Percentiles rank a stretch among this genome's conserved stretches.
These are phyloP conservation scores for Athene cunicularia DNA, from an alignment of 2,113 vertebrate species.

Conservation along the genomic window DNA sequence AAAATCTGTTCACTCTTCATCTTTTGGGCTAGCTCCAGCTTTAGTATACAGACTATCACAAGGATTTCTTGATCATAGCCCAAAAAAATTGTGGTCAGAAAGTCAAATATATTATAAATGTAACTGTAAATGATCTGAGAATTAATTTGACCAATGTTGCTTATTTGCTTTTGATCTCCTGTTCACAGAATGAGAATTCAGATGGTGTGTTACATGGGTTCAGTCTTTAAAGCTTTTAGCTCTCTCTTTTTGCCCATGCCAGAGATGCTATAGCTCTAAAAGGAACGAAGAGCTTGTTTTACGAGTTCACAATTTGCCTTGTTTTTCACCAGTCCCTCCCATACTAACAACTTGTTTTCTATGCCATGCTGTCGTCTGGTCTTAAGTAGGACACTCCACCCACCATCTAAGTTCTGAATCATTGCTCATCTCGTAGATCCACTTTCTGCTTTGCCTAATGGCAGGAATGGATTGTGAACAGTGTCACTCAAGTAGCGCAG, in stretches of 20 bases:
- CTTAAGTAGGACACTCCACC: constrained; percentile 21
- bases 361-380: background rate
- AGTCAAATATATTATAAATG: background rate
- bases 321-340: constrained; percentile 23
- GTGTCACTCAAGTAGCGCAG: background rate
- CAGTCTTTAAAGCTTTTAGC: background rate
- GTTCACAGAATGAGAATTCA: background rate
- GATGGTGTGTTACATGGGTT: background rate
- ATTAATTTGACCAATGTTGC: background rate
- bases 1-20: background rate
- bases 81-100: background rate
- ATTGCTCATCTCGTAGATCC: background rate
- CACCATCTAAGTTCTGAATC: background rate
- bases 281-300: background rate
- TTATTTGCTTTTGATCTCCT: constrained; percentile 12
- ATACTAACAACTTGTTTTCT: background rate
- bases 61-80: background rate
- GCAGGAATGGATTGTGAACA: background rate
- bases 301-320: constrained; percentile 12
- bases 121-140: background rate
- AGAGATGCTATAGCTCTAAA: background rate
- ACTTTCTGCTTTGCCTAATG: constrained; percentile 2
- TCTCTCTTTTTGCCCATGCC: background rate
- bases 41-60: background rate
- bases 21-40: background rate